Evolutionary conservation across 1,140 invertebrate species (phyloP), one percentile per base, ranked within the genome.

Genomic region (Hesperophylax magnus): DNA sequence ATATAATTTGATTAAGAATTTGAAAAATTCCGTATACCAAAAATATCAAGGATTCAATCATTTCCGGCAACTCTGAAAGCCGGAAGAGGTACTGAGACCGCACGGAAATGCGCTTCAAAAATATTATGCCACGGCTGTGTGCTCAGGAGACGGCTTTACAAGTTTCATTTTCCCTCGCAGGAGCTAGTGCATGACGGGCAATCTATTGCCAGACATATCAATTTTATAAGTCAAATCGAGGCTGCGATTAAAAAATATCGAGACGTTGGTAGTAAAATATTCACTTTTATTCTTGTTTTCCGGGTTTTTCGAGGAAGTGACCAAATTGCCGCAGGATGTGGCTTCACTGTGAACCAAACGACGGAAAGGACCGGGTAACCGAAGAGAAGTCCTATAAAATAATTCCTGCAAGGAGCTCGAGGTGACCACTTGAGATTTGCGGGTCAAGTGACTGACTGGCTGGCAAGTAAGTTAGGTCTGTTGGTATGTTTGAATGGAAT

Each of bases 371-470:
- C 11, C 63, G 63, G 24, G 27, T 67, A 31, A 39, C 11, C 17
- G 24, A 8, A 67, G 17, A 67, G 63, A 15, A 67, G 11, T 34
- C 22, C 61, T 17, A 67, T n/a, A 17, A 67, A 67, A 67, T 67
- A 67, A 67, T 34, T 31, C 39, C 17, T 34, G 27, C 17, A 18
- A n/a, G 31, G 63, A 67, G 31, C 11, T 67, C 63, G 63, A 67
- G 63, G 63, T 67, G 63, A 67, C 27, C 63, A 34, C 63, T 67
- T 31, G 63, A 67, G 63, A 67, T 67, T 67, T 67, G 22, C 63
- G 27, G 63, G 63, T 67, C 63, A 67, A 67, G 63, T 31, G 63
- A 67, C 17, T 15, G 24, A 31, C 63, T 67, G 22, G 63, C 22
- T 67, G 11, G 63, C 11, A 31, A 22, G 63, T n/a, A 31, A 34